Evolutionary conservation across 2,888 invertebrate genomes (phyloP).

Genomic region (Rhimphoctona megacephalus): DNA sequence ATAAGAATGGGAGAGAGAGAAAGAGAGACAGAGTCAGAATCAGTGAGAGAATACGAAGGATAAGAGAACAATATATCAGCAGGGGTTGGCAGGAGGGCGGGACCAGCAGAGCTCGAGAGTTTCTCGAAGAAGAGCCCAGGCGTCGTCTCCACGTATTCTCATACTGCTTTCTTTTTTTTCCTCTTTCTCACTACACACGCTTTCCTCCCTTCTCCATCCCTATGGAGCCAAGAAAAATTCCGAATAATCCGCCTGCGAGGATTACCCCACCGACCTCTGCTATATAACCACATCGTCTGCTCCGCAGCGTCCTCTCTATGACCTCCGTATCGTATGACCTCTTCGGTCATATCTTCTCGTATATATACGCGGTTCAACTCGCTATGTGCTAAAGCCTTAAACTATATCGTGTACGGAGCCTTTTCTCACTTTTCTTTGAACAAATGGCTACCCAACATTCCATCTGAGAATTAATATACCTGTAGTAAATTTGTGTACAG

Average conservation of each 20-base stretch:
- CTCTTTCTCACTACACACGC: conserved; percentile 38
- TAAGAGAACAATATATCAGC: conserved; percentile 79
- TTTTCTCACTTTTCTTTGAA: conserved; percentile 8
- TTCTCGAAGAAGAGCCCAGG: conserved; percentile 76
- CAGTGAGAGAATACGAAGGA: conserved; percentile 71
- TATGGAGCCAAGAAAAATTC: conserved; percentile 79
- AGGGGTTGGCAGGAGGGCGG: conserved; percentile 78
- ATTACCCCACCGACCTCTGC: conserved; percentile 77
- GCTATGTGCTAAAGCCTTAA: conserved; percentile 5
- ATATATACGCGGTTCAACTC: conserved; percentile 15
- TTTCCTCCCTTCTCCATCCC: conserved; percentile 28
- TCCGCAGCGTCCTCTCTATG: conserved; percentile 40
- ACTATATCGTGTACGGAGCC: conserved; percentile 14
- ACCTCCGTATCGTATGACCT: conserved; percentile 57
- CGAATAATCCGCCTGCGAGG: conserved; percentile 82
- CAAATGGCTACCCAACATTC: neutral
- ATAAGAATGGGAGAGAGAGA: conserved; percentile 64
- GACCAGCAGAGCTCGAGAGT: conserved; percentile 66
- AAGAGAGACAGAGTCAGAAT: conserved; percentile 54
- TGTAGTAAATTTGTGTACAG: neutral
- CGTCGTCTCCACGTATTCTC: conserved; percentile 73
- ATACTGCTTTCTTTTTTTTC: conserved; percentile 70
- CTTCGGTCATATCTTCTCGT: conserved; percentile 57
- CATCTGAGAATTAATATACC: neutral
- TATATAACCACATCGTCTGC: conserved; percentile 61